phyloP scores from a whole-genome alignment of 2,797 vertebrate species.

The Arctocebus calabarensis region DNA sequence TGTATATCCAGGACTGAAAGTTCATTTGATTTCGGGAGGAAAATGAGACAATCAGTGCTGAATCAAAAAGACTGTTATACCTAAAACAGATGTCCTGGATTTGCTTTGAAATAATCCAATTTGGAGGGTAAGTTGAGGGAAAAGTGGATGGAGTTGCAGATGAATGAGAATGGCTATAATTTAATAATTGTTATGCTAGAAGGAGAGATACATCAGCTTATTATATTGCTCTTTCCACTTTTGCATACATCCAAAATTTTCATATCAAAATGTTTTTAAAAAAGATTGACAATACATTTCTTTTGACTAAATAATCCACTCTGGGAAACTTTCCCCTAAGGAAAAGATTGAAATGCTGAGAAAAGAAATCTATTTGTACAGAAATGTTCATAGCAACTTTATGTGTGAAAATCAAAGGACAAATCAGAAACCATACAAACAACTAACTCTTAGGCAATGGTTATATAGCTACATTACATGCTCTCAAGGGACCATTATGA shows the following conservation, averaged over 20 bases:
- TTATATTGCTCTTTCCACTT: neutral
- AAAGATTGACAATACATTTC: neutral
- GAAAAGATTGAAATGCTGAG: slow-evolving; percentile 65
- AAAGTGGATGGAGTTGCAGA: neutral
- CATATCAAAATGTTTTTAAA: neutral
- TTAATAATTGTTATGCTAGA: neutral
- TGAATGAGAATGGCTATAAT: neutral
- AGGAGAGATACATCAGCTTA: neutral
- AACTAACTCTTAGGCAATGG: slow-evolving; percentile 58
- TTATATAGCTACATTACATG: slow-evolving; percentile 52
- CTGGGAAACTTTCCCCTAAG: slow-evolving; percentile 51
- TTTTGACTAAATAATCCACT: slow-evolving; percentile 63
- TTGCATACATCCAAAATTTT: slow-evolving; percentile 48
- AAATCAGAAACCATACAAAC: slow-evolving; percentile 67
- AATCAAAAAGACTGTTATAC: neutral
- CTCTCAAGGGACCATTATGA: slow-evolving; percentile 44
- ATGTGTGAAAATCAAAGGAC: slow-evolving; percentile 63
- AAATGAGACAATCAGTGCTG: neutral
- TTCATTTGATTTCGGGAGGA: slow-evolving; percentile 46
- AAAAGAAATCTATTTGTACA: slow-evolving; percentile 46
- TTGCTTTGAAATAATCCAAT: slow-evolving; percentile 46
- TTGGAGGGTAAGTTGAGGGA: neutral
- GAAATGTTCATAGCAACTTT: slow-evolving; percentile 60
- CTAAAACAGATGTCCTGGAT: neutral
- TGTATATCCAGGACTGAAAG: slow-evolving; percentile 7